A percentile compares a stretch with the other conserved stretches of the same genome.
Evolutionary conservation across 1,140 invertebrate genomes (phyloP).

Genomic region (Calliphora vicina): DNA sequence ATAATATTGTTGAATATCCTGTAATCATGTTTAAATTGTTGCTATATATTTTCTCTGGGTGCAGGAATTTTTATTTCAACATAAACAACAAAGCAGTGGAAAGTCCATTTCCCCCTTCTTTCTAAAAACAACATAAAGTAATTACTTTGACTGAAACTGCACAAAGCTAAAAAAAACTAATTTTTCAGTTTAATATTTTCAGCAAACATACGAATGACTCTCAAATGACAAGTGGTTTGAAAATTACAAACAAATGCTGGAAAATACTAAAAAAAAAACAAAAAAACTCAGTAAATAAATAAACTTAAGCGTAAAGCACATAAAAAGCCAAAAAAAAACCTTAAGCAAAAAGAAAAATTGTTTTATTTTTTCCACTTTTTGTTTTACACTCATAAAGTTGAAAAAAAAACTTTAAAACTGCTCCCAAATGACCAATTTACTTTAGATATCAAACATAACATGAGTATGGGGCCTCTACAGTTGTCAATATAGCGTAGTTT

Average conservation of each 20-base stretch:
- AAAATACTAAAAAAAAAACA: neutral
- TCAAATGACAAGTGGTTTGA: constrained; percentile 4
- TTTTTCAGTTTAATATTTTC: neutral
- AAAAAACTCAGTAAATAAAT: neutral
- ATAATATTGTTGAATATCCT: too few relatives aligned
- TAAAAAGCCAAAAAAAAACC: neutral
- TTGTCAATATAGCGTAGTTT: neutral
- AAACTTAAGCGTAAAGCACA: neutral
- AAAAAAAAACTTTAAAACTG: constrained; percentile 7
- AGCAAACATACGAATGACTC: neutral
- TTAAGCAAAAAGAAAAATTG: neutral
- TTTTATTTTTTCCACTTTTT: neutral
- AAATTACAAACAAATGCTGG: neutral
- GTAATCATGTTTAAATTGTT: too few relatives aligned
- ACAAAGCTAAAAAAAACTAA: neutral
- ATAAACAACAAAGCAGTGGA: too few relatives aligned
- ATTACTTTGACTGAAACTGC: neutral
- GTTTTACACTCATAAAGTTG: neutral
- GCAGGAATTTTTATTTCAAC: too few relatives aligned
- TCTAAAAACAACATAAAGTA: too few relatives aligned
- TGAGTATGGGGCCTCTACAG: neutral
- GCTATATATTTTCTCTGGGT: too few relatives aligned
- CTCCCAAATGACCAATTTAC: constrained; percentile 12
- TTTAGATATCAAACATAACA: neutral
- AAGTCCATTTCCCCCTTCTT: too few relatives aligned